Evolutionary conservation across 2,113 vertebrate genomes (phyloP).

Genomic region (Euleptes europaea): DNA sequence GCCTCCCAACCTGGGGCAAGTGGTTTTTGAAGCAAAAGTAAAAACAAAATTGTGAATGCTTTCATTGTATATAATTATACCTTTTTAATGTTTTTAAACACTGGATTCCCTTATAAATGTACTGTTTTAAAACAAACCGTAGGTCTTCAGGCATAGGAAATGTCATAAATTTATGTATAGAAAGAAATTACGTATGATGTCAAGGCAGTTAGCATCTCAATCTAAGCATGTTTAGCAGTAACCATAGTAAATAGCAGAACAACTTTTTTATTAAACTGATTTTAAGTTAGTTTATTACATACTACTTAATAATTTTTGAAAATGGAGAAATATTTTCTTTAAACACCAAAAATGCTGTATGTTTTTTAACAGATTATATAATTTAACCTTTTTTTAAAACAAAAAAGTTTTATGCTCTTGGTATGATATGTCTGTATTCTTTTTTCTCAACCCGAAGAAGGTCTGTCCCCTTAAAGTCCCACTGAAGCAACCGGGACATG

Average conservation of each 20-base stretch:
- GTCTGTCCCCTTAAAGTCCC: neutral
- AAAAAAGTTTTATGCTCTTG: conserved; percentile 48
- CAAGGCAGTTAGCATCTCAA: conserved; percentile 69
- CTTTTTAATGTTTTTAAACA: conserved; percentile 53
- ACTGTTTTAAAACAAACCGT: conserved; percentile 50
- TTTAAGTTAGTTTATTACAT: conserved; percentile 72
- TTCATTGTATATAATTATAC: conserved; percentile 40
- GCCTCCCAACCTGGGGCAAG: conserved; percentile 12
- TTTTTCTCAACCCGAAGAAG: conserved; percentile 4
- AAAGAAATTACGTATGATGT: conserved; percentile 59
- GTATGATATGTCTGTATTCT: conserved; percentile 59
- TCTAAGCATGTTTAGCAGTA: conserved; percentile 63
- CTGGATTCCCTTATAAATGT: conserved; percentile 52
- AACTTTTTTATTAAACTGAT: conserved; percentile 71
- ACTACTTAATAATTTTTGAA: conserved; percentile 71
- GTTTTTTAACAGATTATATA: conserved; percentile 67
- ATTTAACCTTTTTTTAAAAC: conserved; percentile 59
- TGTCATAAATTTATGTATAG: conserved; percentile 56
- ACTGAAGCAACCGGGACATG: neutral
- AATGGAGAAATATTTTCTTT: conserved; percentile 70
- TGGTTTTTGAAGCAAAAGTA: conserved; percentile 30
- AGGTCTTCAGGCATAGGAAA: conserved; percentile 57
- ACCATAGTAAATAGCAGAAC: conserved; percentile 59
- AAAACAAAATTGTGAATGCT: conserved; percentile 19
- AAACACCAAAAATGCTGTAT: conserved; percentile 64